Evolutionary conservation across 1,140 invertebrate species (phyloP), one percentile per base, ranked within the genome.

Genomic region (Eriosoma lanigerum): DNA sequence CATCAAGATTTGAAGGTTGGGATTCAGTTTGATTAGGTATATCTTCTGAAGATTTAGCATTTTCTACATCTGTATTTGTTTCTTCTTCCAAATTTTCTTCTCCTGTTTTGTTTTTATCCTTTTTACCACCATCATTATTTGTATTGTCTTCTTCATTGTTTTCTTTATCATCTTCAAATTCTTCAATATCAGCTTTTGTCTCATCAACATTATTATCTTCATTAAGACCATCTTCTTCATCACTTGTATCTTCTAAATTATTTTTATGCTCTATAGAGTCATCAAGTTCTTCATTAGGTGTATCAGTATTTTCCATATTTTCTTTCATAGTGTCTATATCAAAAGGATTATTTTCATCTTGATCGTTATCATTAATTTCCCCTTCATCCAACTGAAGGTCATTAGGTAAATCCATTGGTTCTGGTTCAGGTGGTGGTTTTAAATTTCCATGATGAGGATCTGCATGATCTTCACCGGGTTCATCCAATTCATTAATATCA

Each of bases 331-430:
- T 87, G 83, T 94, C 92, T 81, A 94, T 92, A 84, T 95, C 93
- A 83, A 94, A 94, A 3, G 93, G 93, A 89, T 94, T 92, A 83
- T 94, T 90, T 56, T 89, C 88, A 73, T 87, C 86, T 46, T 88
- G 86, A 21, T 87, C 84, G 52, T 88, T 85, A 19, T 89, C 86
- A 62, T 89, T 87, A 29, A 86, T 88, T 81, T 92, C 89, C n/a
- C 90, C 90, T 66, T 92, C 92, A 84, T 96, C 94, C 5, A 96
- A 85, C 84, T 95, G 90, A 60, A 94, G 86, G 87, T 96, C 92
- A 70, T 97, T 94, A 9, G 94, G 93, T 81, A 97, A 85, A 83
- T 97, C 94, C 84, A 97, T 89, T 24, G 91, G 88, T 86, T 96
- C 93, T 9, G 93, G 90, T 84, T 95, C 93, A 1, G 91, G 91